A percentile compares a stretch with the other conserved stretches of the same genome.
Conservation (phyloP, 2,888 invertebrate species). For the Phyto melanocephala region DNA sequence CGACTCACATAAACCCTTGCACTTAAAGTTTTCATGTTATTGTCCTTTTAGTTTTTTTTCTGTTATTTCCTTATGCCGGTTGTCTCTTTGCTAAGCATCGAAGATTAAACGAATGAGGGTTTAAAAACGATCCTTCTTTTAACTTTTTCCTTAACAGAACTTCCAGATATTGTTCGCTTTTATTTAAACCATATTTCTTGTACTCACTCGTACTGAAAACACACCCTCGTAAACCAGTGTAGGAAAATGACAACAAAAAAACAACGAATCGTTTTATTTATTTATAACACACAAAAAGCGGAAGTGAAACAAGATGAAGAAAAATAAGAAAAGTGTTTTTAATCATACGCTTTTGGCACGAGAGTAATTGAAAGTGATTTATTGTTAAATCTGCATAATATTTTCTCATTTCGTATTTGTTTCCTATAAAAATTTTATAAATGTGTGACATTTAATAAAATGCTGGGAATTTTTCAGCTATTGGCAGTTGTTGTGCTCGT, state of each 20-base stretch:
- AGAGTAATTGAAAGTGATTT: constrained; percentile 32
- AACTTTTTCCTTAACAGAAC: constrained; percentile 1
- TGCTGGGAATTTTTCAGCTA: not conserved
- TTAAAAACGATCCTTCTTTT: constrained; percentile 2
- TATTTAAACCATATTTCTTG: not conserved
- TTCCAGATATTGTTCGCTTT: constrained; percentile 19
- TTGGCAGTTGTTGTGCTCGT: not conserved
- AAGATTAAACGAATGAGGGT: constrained; percentile 19
- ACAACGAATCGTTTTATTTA: constrained; percentile 16
- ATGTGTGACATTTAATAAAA: not conserved
- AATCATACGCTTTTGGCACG: not conserved
- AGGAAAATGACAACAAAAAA: no score
- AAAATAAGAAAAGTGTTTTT: constrained; percentile 22
- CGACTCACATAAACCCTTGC: not conserved
- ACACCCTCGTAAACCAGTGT: not conserved
- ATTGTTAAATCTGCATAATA: constrained; percentile 24
- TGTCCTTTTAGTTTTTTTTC: not conserved
- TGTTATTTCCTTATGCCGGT: not conserved
- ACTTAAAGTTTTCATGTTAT: not conserved
- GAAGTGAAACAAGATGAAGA: not conserved
- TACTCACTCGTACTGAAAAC: not conserved
- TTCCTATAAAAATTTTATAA: not conserved
- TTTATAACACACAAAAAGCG: constrained; percentile 3
- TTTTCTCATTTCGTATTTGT: not conserved
- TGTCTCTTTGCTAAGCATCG: not conserved